Evolutionary conservation across 2,113 vertebrate genomes (phyloP).

Genomic region (Eurypyga helias): DNA sequence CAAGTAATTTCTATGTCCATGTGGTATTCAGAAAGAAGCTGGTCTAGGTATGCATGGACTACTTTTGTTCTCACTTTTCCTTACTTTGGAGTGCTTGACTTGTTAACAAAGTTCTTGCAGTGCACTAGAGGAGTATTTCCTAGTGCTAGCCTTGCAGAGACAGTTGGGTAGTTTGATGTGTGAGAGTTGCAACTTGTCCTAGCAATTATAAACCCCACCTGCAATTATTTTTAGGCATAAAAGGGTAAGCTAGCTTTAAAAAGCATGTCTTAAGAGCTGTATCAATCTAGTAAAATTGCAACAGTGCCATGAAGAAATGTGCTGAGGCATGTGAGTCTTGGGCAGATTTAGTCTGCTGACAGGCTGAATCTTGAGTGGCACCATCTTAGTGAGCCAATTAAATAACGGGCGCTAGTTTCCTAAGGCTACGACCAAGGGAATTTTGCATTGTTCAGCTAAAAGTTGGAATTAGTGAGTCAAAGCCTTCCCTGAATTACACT

Average conservation of each 20-base stretch:
- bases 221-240: constrained; percentile 62
- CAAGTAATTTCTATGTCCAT: neutral
- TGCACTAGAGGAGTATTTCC: neutral
- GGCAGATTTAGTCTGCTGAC: constrained; percentile 35
- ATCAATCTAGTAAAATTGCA: constrained; percentile 37
- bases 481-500: neutral
- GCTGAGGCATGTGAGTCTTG: constrained; percentile 40
- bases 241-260: constrained; percentile 29
- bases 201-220: constrained; percentile 55
- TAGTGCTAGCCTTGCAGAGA: neutral
- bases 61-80: neutral
- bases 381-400: constrained; percentile 57
- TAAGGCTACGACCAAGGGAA: neutral
- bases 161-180: neutral
- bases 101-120: neutral
- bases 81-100: neutral
- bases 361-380: constrained; percentile 39
- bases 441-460: constrained; percentile 34
- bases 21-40: neutral
- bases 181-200: constrained; percentile 33
- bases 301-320: constrained; percentile 44
- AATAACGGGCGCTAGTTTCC: constrained; percentile 11
- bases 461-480: constrained; percentile 49
- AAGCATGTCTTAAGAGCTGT: neutral
- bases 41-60: neutral